Base-by-base conservation (phyloP, 2,797 vertebrate genomes). In the Sebastes nivosus region DNA sequence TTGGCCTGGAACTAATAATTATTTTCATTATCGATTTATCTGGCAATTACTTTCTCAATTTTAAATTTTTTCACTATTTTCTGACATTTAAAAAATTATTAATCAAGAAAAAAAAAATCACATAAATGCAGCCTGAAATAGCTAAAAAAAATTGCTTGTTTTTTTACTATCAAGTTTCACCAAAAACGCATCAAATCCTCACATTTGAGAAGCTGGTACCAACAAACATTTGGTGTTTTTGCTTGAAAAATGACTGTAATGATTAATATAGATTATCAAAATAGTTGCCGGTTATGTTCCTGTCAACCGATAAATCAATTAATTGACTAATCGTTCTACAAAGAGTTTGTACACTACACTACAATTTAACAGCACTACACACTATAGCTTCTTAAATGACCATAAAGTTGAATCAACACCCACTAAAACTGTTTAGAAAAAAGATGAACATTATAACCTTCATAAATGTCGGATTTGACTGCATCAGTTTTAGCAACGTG, bases 401-500 rank as follows among this genome's bases (percentile, higher is more conserved):
- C 10, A 65, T 42, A 46, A 22, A 67, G 25, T 50, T 67, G 25
- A 30, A 29, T n/a, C 25, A 67, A 4, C 16, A 29, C 8, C 1
- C 6, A 0, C 3, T 30, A 38, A 27, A 11, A 30, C 24, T 0
- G 22, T 1, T 57, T 13, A 60, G 2, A 9, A 0, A 61, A 61
- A 32, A 61, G 29, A 32, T 61, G 59, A 34, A 32, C 11, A 7
- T 27, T 13, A 20, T 24, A 22, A 34, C 6, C 16, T n/a, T 74
- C 0, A 27, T 14, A 12, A 27, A 38, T 22, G 50, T 18, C 8
- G 20, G 25, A 42, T 75, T 36, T 27, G 32, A 29, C 25, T 2
- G 1, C n/a, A 42, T 38, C 55, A 55, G 32, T 57, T 75, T 66
- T 20, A 25, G 7, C n/a, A 18, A 18, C 3, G 16, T 27, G 38